These are phyloP conservation scores for Ernsta delagoae DNA, from an alignment of 2,888 invertebrate genomes.

Conservation along the genomic window DNA sequence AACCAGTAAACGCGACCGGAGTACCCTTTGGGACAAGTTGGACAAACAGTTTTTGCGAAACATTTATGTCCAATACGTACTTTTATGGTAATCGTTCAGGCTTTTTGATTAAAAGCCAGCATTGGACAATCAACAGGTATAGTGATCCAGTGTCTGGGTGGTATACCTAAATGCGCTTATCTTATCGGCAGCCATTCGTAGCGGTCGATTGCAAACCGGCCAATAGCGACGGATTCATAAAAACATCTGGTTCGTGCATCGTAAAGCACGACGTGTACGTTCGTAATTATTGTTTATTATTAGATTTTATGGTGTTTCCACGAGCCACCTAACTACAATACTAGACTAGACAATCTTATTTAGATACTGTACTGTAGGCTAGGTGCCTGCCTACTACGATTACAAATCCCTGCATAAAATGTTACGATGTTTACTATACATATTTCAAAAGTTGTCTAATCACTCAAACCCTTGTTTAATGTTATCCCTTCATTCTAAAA, in stretches of 20 bases:
- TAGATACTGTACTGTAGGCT: not conserved
- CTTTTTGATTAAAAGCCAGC: slow-evolving; percentile 2
- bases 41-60: not conserved
- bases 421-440: too few species aligned
- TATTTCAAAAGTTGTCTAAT: too few species aligned
- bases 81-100: not conserved
- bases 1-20: slow-evolving; percentile 25
- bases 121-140: slow-evolving; percentile 9
- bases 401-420: too few species aligned
- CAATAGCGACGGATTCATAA: slow-evolving; percentile 46
- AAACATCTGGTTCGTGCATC: slow-evolving; percentile 31
- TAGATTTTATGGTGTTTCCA: slow-evolving; percentile 12
- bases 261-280: slow-evolving; percentile 9
- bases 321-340: not conserved
- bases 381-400: too few species aligned
- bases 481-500: too few species aligned
- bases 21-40: slow-evolving; percentile 7
- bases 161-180: slow-evolving; percentile 47
- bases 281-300: slow-evolving; percentile 7
- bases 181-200: slow-evolving; percentile 55
- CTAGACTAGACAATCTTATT: not conserved
- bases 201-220: slow-evolving; percentile 50
- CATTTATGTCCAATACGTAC: slow-evolving; percentile 1
- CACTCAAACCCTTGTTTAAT: too few species aligned
- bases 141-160: not conserved